phyloP scores from a whole-genome alignment of 2,888 invertebrate genomes.

The Pammene aurita region DNA sequence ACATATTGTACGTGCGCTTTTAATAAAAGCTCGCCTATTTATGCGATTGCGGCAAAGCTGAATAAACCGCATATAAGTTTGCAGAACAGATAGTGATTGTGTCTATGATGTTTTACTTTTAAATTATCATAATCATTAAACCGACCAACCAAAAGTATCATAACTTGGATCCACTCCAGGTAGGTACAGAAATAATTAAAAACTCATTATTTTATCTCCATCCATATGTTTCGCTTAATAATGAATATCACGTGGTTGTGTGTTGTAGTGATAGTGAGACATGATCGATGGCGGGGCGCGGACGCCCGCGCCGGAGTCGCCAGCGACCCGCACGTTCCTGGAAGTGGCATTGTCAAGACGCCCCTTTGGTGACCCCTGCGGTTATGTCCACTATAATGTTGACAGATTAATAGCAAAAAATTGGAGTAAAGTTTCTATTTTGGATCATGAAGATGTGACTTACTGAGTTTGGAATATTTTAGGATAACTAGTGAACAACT shows the following conservation, averaged over 20 bases:
- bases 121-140: too few relatives aligned
- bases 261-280: slow-evolving; percentile 49
- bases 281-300: slow-evolving; percentile 65
- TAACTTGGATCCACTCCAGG: neutral
- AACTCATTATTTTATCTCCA: slow-evolving; percentile 32
- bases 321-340: slow-evolving; percentile 44
- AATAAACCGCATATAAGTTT: too few relatives aligned
- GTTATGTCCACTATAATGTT: slow-evolving; percentile 22
- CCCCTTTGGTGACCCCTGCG: slow-evolving; percentile 24
- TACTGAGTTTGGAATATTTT: slow-evolving; percentile 3
- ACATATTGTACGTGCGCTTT: too few relatives aligned
- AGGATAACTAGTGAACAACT: neutral
- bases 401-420: slow-evolving; percentile 25
- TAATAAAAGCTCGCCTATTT: too few relatives aligned
- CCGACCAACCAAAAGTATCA: neutral
- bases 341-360: slow-evolving; percentile 36
- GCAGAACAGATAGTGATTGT: too few relatives aligned
- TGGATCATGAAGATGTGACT: slow-evolving; percentile 7
- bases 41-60: too few relatives aligned
- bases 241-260: slow-evolving; percentile 41
- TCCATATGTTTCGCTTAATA: slow-evolving; percentile 38
- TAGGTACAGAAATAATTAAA: slow-evolving; percentile 23
- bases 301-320: slow-evolving; percentile 60
- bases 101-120: too few relatives aligned
- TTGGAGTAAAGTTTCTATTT: slow-evolving; percentile 18